These are phyloP conservation scores for Ceratina australensis DNA, from an alignment of 1,140 invertebrate genomes.

Conservation along the genomic window DNA sequence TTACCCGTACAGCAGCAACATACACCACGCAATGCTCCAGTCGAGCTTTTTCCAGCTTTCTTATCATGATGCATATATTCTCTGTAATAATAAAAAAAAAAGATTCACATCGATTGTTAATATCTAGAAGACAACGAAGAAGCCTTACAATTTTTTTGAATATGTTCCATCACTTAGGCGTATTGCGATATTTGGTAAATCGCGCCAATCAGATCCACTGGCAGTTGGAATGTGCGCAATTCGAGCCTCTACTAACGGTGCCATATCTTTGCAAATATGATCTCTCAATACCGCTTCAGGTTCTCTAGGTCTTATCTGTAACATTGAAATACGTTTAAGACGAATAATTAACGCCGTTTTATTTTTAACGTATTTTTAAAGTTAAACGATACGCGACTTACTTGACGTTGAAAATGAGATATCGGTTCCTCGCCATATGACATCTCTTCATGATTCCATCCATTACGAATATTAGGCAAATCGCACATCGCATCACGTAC, in stretches of 20 bases:
- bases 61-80: constrained; percentile 87
- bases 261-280: constrained; percentile 94
- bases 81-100: constrained; percentile 66
- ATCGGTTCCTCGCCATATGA: constrained; percentile 85
- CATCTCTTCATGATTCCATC: constrained; percentile 85
- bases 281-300: constrained; percentile 83
- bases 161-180: constrained; percentile 86
- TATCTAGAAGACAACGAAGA: background rate
- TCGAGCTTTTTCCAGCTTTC: constrained; percentile 83
- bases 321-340: background rate
- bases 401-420: constrained; percentile 89
- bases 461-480: constrained; percentile 88
- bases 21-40: constrained; percentile 87
- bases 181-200: constrained; percentile 89
- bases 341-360: background rate
- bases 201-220: constrained; percentile 91
- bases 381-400: too few relatives aligned
- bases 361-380: constrained; percentile 1
- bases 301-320: constrained; percentile 83
- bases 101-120: constrained; percentile 7
- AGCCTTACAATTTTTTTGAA: constrained; percentile 82
- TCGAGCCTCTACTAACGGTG: constrained; percentile 87
- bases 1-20: constrained; percentile 86
- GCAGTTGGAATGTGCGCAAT: constrained; percentile 88
- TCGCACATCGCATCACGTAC: constrained; percentile 93